Evolutionary conservation across 2,797 vertebrate species (phyloP), one percentile per base, ranked within the genome.

Genomic region (Scomberomorus guttatus): DNA sequence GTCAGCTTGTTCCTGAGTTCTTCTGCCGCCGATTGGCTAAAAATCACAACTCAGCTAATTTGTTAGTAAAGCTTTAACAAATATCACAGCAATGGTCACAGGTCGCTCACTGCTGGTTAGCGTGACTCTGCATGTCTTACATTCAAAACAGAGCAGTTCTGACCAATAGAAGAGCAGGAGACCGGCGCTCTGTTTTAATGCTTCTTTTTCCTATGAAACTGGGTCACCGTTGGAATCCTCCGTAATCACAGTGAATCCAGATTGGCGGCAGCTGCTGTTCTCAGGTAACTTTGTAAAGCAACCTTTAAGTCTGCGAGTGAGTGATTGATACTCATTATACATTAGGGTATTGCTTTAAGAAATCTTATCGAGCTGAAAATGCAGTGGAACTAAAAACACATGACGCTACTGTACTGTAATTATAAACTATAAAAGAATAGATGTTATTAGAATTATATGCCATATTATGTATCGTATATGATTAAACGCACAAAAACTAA

Each of bases 311-410:
- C 51, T 17, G 24, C 10, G 4, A 11, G 0, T 52, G 51, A 29
- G 8, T 24, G 27, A 37, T 22, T 64, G 13, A 54, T 65, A n/a
- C 17, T 42, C 14, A 50, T 50, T 15, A 52, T 4, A 59, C 15
- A 67, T 25, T 46, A 15, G 27, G 24, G 20, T 29, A 32, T 14
- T 2, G 0, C 12, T 46, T 18, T 18, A 48, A 48, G 24, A 58
- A n/a, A 46, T 10, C 20, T 15, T n/a, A 59, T 1, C 50, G 52
- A 70, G 39, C 58, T 46, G 54, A 59, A 67, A 76, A 50, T 25
- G 18, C 17, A 51, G 11, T 48, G 12, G 22, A 64, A 65, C 51
- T 12, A 51, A 2, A 54, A 24, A 18, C 37, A 55, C 54, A 37
- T 60, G n/a, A 71, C 20, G 14, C n/a, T 22, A 32, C 12, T n/a